Evolutionary conservation across 2,113 vertebrate genomes (phyloP).

Genomic region (Pseudonaja textilis): DNA sequence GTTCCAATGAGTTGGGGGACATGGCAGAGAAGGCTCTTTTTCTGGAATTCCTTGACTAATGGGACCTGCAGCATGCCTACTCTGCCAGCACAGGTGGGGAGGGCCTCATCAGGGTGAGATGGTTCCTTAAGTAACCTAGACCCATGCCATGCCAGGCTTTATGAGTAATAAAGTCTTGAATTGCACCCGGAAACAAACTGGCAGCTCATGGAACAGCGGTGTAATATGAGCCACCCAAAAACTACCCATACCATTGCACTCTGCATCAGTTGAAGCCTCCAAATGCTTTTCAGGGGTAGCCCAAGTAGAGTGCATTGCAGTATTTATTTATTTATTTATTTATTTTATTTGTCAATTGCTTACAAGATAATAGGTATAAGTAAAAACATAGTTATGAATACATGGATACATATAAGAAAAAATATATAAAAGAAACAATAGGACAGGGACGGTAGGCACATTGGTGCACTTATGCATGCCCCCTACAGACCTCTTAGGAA

Average conservation of each 20-base stretch:
- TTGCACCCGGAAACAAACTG: neutral
- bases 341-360: too few species aligned
- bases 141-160: neutral
- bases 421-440: too few species aligned
- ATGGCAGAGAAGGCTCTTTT: neutral
- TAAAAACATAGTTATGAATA: too few species aligned
- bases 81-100: neutral
- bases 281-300: neutral
- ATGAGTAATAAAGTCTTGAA: neutral
- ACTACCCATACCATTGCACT: neutral
- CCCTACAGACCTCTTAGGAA: too few species aligned
- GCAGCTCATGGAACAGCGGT: neutral
- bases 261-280: neutral
- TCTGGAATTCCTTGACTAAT: neutral
- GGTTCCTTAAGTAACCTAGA: neutral
- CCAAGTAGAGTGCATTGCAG: neutral
- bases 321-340: too few species aligned
- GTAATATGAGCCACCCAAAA: neutral
- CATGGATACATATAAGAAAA: too few species aligned
- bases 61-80: neutral
- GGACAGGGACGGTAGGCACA: too few species aligned
- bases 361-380: too few species aligned
- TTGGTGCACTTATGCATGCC: too few species aligned
- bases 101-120: neutral
- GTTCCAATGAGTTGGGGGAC: neutral